These are phyloP conservation scores for Wiebesia pumilae DNA, from an alignment of 1,140 invertebrate genomes.

Conservation along the genomic window DNA sequence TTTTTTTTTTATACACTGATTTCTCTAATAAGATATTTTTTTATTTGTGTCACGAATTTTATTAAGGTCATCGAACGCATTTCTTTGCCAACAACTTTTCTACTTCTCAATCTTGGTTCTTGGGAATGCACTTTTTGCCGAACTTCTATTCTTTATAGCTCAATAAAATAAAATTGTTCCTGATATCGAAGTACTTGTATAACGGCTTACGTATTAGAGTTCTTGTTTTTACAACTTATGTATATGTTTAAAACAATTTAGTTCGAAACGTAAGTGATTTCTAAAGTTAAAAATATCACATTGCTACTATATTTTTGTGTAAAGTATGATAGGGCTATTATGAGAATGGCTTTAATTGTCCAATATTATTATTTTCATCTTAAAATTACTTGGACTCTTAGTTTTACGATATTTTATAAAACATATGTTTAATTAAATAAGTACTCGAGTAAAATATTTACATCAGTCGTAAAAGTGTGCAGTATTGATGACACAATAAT, in stretches of 20 bases:
- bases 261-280: not conserved
- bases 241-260: not conserved
- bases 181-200: conserved; percentile 1
- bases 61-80: conserved; percentile 36
- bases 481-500: not conserved
- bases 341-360: too few species aligned
- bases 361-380: not conserved
- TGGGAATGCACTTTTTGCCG: conserved; percentile 24
- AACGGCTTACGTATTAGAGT: conserved; percentile 19
- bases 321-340: too few species aligned
- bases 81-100: not conserved
- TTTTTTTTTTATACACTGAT: too few species aligned
- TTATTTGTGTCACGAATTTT: not conserved
- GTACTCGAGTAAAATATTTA: not conserved
- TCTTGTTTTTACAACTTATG: not conserved
- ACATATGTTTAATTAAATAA: not conserved
- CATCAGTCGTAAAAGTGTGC: not conserved
- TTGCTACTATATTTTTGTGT: too few species aligned
- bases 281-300: too few species aligned
- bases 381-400: not conserved
- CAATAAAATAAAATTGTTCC: not conserved
- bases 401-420: not conserved
- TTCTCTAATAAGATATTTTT: too few species aligned
- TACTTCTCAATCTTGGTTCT: not conserved
- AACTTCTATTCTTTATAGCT: conserved; percentile 25